Base-by-base conservation (phyloP, 2,113 vertebrate species). In the Acanthisitta chloris region DNA sequence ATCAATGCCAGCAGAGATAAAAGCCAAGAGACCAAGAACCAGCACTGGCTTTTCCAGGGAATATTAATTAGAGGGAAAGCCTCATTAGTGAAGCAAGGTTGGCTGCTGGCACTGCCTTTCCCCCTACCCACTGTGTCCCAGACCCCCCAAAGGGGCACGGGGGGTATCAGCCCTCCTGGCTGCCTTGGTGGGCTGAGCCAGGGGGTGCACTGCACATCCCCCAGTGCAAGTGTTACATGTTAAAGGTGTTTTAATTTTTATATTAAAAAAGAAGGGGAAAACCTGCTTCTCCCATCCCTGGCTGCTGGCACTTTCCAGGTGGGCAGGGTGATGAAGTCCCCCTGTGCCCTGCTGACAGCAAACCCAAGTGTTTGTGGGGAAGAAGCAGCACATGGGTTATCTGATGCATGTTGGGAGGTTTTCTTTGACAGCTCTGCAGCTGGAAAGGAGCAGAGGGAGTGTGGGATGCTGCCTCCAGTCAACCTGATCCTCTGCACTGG, bases 41-140 rank as follows among this genome's bases (percentile, higher is more conserved):
- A 67, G 79, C 0, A 2, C 19, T 4, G 8, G 48, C 51, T 92
- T 92, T 96, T 70, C 82, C 10, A 24, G 49, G 71, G 88, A 92
- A 89, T 90, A 61, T 69, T 94, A 96, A 96, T 94, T 90, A 94
- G 84, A 83, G 25, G 64, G 54, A 92, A 94, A 87, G 40, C 52
- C 91, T 92, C 88, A 88, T 94, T 92, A 92, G 42, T 17, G 9
- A 86, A 86, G 65, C 38, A 46, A 48, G 61, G 55, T 64, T 49
- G 46, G 66, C 67, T n/a, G 10, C 24, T 4, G 4, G 59, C 1
- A 0, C 49, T 67, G 48, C 34, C 31, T 57, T 57, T 7, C 33
- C 28, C 59, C 26, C 9, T 24, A n/a, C 34, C 3, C 17, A 6
- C 0, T 6, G 49, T 46, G 36, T 40, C 48, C 58, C 0, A 0